These are phyloP conservation scores for Metridium senile DNA, from an alignment of 92 coral and sea anemone genomes.

Conservation along the genomic window DNA sequence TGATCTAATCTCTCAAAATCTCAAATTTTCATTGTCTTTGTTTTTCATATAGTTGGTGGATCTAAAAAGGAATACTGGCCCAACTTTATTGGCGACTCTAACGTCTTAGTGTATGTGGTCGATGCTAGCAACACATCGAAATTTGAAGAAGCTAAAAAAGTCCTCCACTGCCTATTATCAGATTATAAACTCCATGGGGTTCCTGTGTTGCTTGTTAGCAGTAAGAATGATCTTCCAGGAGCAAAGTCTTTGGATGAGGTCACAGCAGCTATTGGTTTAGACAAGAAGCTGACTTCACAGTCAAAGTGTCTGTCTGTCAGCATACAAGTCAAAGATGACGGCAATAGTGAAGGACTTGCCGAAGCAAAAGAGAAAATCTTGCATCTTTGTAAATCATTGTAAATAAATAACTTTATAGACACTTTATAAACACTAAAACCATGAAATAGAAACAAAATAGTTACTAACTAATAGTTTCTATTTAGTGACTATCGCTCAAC, in stretches of 20 bases:
- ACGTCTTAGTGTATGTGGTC: conserved; percentile 70
- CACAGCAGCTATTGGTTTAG: conserved; percentile 41
- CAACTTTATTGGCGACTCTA: conserved; percentile 73
- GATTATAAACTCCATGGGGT: conserved; percentile 69
- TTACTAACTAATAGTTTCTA: too few relatives aligned
- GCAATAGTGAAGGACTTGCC: conserved; percentile 47
- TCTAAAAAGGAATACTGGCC: conserved; percentile 87
- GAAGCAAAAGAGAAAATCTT: conserved; percentile 65
- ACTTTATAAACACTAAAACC: too few relatives aligned
- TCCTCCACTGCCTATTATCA: conserved; percentile 52
- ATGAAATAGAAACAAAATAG: too few relatives aligned
- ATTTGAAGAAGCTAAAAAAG: conserved; percentile 73
- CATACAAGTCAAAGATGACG: conserved; percentile 56
- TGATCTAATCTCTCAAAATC: not conserved
- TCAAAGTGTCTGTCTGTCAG: conserved; percentile 56
- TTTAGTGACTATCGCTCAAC: too few relatives aligned
- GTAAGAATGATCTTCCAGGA: conserved; percentile 73
- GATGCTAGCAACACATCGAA: conserved; percentile 68
- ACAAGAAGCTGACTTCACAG: conserved; percentile 34
- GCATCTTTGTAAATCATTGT: conserved; percentile 57
- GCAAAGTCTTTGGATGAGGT: conserved; percentile 65
- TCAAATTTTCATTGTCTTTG: not conserved
- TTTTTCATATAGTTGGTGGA: conserved; percentile 76
- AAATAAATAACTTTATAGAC: too few relatives aligned
- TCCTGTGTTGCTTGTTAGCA: conserved; percentile 72